These are phyloP conservation scores for Menidia beryllina DNA, from an alignment of 2,113 vertebrate genomes.

Conservation along the genomic window DNA sequence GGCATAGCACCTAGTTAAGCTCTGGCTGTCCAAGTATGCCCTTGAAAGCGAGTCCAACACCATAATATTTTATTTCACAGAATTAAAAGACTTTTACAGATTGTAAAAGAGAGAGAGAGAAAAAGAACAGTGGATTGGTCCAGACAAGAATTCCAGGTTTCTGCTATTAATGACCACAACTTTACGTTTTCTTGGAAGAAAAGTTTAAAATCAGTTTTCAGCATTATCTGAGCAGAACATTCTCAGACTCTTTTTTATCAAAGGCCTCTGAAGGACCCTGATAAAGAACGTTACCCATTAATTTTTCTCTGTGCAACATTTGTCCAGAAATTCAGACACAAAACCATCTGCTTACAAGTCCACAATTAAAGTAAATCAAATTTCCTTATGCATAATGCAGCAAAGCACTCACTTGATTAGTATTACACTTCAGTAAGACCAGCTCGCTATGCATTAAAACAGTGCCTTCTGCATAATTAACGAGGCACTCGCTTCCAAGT, in stretches of 20 bases:
- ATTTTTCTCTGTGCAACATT: background rate
- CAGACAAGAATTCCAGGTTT: background rate
- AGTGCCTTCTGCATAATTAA: conserved; percentile 76
- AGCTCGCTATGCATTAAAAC: conserved; percentile 64
- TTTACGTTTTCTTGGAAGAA: background rate
- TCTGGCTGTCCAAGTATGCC: background rate
- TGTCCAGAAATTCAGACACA: conserved; percentile 17
- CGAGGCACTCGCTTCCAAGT: conserved; percentile 70
- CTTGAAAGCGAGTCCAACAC: background rate
- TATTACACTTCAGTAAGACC: conserved; percentile 60
- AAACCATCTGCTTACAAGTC: conserved; percentile 36
- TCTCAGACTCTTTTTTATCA: conserved; percentile 13
- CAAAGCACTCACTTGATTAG: conserved; percentile 72
- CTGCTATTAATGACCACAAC: background rate
- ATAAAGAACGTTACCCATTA: background rate
- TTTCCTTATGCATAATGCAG: conserved; percentile 66
- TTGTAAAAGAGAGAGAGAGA: background rate
- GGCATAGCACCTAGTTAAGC: background rate
- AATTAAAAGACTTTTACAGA: background rate
- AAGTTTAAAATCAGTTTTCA: conserved; percentile 4
- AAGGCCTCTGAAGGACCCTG: conserved; percentile 12
- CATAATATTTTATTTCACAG: background rate
- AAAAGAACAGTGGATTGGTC: background rate
- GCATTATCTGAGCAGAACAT: background rate
- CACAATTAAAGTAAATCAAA: conserved; percentile 66